These are phyloP conservation scores for Pagrus major DNA, from an alignment of 2,113 vertebrate genomes.

Conservation along the genomic window DNA sequence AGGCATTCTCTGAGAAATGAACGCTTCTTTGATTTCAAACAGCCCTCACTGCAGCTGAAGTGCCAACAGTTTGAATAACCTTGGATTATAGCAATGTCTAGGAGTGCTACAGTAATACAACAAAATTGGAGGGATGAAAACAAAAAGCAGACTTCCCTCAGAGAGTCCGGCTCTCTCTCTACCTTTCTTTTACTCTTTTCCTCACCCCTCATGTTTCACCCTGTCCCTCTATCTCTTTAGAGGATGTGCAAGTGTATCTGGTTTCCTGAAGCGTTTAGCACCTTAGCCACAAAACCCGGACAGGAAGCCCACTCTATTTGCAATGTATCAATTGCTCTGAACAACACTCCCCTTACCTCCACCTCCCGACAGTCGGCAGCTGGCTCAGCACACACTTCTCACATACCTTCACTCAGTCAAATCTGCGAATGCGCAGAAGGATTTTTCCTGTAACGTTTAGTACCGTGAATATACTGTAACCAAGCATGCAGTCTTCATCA, in stretches of 20 bases:
- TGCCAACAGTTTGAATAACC: conserved; percentile 38
- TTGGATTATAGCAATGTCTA: conserved; percentile 22
- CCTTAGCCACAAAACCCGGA: conserved; percentile 84
- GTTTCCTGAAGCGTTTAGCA: conserved; percentile 88
- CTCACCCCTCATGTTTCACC: conserved; percentile 16
- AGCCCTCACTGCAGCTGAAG: conserved; percentile 13
- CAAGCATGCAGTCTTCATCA: conserved; percentile 70
- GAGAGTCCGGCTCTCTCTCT: conserved; percentile 12
- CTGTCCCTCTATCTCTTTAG: conserved; percentile 69
- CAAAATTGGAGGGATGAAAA: conserved; percentile 4
- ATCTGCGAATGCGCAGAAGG: conserved; percentile 25
- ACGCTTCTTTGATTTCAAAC: conserved; percentile 52
- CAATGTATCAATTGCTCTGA: conserved; percentile 85
- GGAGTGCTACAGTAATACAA: background rate
- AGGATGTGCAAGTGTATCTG: conserved; percentile 83
- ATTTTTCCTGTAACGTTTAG: conserved; percentile 44
- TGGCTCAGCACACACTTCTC: conserved; percentile 76
- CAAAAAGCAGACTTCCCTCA: background rate
- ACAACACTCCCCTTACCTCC: conserved; percentile 82
- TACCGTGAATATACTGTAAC: conserved; percentile 38
- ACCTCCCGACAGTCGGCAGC: conserved; percentile 76
- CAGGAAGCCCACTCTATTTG: conserved; percentile 89
- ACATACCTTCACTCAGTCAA: conserved; percentile 60
- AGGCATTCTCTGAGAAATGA: conserved; percentile 66
- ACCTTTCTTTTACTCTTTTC: conserved; percentile 31